Percentiles rank a stretch among this genome's conserved stretches.
These are phyloP conservation scores for Xyliphius kryptos DNA, from an alignment of 2,113 vertebrate genomes.

Conservation along the genomic window DNA sequence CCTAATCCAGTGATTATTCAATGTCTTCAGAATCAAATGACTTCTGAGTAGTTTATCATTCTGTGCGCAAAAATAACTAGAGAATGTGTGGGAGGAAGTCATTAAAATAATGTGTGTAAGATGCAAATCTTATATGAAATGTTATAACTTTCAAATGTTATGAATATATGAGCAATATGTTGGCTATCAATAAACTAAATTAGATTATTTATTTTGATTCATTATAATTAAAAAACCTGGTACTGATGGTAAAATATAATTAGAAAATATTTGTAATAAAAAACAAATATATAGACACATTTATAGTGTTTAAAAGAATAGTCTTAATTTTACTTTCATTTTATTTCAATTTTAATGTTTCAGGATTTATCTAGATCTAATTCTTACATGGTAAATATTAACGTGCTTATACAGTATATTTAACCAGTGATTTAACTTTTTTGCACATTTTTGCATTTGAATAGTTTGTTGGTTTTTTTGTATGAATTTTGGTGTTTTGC, in stretches of 20 bases:
- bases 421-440: background rate
- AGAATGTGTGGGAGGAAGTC: background rate
- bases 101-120: background rate
- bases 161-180: background rate
- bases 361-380: background rate
- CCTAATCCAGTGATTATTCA: too few species aligned
- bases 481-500: too few species aligned
- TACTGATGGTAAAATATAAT: background rate
- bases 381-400: background rate
- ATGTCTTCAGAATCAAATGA: background rate
- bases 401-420: background rate
- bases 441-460: background rate
- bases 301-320: background rate
- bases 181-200: background rate
- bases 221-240: background rate
- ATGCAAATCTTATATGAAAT: too few species aligned
- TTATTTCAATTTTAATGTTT: background rate
- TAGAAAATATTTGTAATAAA: too few species aligned
- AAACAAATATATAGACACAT: background rate
- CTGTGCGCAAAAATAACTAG: background rate
- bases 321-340: background rate
- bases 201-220: background rate
- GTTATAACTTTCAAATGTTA: background rate
- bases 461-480: background rate
- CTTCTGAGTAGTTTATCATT: background rate